Base-by-base conservation (phyloP, 2,113 vertebrate genomes). In the Uria aalge region DNA sequence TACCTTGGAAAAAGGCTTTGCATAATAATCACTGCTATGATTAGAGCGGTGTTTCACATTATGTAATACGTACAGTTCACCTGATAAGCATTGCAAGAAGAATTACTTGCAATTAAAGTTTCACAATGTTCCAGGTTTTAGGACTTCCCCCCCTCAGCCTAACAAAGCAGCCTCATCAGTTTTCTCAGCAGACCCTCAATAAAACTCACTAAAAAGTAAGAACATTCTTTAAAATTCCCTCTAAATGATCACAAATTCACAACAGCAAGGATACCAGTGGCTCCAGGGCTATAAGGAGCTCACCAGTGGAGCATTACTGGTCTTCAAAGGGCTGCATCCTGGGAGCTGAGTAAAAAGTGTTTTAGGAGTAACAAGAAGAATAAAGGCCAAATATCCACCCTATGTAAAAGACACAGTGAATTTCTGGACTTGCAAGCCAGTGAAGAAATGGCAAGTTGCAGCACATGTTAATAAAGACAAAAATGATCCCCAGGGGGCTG, bases 11-110 rank as follows among this genome's bases (percentile, higher is more conserved):
- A 86, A 94, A 78, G 64, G 45, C 85, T 94, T 91, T 97, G 95
- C 91, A 92, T 95, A 97, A 92, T 94, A 89, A 96, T 87, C 81
- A 88, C 80, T 91, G 73, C 57, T 94, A 88, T 94, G 91, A 92
- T 95, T 94, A 95, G 56, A 57, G 2, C 3, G 2, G 55, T 45
- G 32, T 91, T 96, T 80, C 63, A 76, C 41, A 79, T 96, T 95
- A 92, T 92, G 43, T 95, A 95, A 95, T 90, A 68, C 3, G 55
- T 92, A 76, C 55, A 53, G 62, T 59, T 88, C 89, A 92, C 57
- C 74, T 88, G 91, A 89, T 89, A 91, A 68, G 77, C 57, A 76
- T n/a, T 88, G 74, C 66, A 79, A 90, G 47, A 73, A 78, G 36
- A 89, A 62, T 79, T 79, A 89, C 63, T 82, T 79, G 36, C 62